A percentile compares a stretch with the other conserved stretches of the same genome.
Evolutionary conservation across 2,113 vertebrate species (phyloP).

Genomic region (Datnioides undecimradiatus): DNA sequence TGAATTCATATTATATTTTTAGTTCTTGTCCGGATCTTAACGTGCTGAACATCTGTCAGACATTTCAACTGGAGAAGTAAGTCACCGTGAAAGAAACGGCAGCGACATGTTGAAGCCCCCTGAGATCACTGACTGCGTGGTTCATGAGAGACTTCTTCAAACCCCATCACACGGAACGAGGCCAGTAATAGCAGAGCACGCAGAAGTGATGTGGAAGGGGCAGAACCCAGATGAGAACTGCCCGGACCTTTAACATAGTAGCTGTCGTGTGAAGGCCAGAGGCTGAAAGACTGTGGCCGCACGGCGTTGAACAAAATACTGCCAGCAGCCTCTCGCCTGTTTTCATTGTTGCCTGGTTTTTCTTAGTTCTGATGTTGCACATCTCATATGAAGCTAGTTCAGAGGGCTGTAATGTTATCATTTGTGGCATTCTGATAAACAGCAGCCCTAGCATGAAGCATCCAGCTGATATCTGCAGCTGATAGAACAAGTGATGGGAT

Average conservation of each 20-base stretch:
- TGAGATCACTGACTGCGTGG: slow-evolving; percentile 19
- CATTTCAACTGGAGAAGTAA: background rate
- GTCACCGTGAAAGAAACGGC: background rate
- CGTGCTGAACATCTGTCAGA: background rate
- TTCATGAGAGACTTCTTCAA: background rate
- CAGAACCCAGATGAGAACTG: slow-evolving; percentile 1
- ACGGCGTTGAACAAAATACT: background rate
- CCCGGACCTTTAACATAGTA: background rate
- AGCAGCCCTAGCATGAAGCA: no score
- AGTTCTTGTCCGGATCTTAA: background rate
- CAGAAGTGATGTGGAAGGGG: slow-evolving; percentile 3
- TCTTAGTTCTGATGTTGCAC: background rate
- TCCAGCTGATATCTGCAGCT: no score
- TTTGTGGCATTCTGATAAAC: no score
- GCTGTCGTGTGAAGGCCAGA: background rate
- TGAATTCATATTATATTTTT: background rate
- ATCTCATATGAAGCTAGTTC: no score
- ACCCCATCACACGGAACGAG: background rate
- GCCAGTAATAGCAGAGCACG: background rate
- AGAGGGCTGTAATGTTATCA: no score
- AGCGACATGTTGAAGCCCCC: background rate
- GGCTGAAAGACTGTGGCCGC: background rate
- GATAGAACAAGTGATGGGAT: no score
- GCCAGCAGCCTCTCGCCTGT: background rate
- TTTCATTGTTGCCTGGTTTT: no score